Base-by-base conservation (phyloP, 2,797 vertebrate genomes). In the Gadopsis bispinosus region DNA sequence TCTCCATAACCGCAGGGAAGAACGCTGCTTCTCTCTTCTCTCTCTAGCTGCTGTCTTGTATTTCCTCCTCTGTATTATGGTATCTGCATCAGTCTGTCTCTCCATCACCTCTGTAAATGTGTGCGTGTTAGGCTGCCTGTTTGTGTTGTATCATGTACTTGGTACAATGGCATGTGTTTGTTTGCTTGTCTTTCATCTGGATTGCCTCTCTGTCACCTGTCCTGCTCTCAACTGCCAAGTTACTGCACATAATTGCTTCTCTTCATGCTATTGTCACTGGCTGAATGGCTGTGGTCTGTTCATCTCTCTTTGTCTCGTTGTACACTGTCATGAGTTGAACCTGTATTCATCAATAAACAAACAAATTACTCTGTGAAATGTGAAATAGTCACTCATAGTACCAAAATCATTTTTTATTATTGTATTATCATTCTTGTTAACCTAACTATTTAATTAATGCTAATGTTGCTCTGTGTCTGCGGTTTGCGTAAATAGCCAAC, bases 1-100 rank as follows among this genome's bases (percentile, higher is more conserved):
- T 74, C 74, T 83, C 72, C 54, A 67, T 67, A 35, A 79, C 85
- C 39, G 43, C 73, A 71, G 83, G 81, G 76, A 63, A 63, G 65
- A 84, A 76, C 7, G 7, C 79, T 77, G 65, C 73, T 48, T 72
- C 65, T 79, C 74, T 65, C 33, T 68, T 73, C 48, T 45, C 39
- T 80, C n/a, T 69, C 71, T 79, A 29, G 84, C 73, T 59, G 70
- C 55, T 80, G 37, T 48, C 63, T 68, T 48, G 4, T 72, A 26
- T 81, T 54, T 82, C 35, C 45, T 76, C 35, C 53, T 87, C 77
- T 83, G 54, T 81, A 64, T 51, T 19, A 29, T 9, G 35, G 64
- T 62, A 80, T 84, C 67, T 79, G 55, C 61, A 69, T 80, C 67
- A 19, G 55, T 65, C 55, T 58, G 31, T 53, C 63, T 58, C 69